These are phyloP conservation scores for Chrysogorgia sp. DNA, from an alignment of 92 coral and sea anemone genomes.

Conservation along the genomic window DNA sequence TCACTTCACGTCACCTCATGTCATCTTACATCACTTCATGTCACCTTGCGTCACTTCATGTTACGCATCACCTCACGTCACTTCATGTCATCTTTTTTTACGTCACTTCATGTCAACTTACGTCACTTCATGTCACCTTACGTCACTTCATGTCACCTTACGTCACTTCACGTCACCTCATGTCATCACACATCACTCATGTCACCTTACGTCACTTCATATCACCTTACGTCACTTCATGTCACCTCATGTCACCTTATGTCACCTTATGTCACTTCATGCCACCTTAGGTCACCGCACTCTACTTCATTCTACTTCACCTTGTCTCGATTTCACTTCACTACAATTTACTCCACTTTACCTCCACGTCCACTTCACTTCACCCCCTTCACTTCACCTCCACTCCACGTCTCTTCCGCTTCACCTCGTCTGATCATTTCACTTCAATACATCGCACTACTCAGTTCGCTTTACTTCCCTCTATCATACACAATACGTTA, in stretches of 20 bases:
- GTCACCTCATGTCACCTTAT: background rate
- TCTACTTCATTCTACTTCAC: background rate
- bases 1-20: background rate
- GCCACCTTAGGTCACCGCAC: background rate
- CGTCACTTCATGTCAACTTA: background rate
- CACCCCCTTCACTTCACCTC: too few species aligned
- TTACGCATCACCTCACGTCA: background rate
- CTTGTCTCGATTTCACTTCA: background rate
- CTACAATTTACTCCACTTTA: background rate
- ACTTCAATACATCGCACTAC: too few species aligned
- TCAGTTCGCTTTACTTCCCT: background rate
- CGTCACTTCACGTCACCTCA: too few species aligned
- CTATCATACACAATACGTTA: background rate
- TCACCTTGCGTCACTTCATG: background rate
- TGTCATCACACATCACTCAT: too few species aligned
- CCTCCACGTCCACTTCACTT: too few species aligned
- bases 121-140: background rate
- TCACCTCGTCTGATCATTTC: background rate
- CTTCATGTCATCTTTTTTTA: background rate
- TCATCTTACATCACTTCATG: background rate
- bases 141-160: too few species aligned
- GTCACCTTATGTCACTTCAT: constrained; percentile 9
- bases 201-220: background rate
- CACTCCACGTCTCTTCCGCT: too few species aligned
- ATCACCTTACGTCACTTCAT: background rate